Evolutionary conservation across 2,797 vertebrate genomes (phyloP).

Genomic region (Chloroceryle inda): DNA sequence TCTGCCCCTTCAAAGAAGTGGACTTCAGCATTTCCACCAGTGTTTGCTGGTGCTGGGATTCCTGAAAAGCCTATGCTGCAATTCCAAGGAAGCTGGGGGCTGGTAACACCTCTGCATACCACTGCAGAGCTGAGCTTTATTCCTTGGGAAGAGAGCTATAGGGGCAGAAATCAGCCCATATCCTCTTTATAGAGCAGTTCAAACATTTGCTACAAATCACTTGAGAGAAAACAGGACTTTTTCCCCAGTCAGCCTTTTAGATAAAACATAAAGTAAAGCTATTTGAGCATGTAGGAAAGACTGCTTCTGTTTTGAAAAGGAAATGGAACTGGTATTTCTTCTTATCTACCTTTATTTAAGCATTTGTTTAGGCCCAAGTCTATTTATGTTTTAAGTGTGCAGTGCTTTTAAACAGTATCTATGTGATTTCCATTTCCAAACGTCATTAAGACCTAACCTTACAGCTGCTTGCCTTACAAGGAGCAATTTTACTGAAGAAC

Average conservation of each 20-base stretch:
- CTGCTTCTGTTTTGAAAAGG: background rate
- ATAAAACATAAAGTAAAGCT: background rate
- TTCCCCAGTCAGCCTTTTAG: background rate
- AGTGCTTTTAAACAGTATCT: background rate
- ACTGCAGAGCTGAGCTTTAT: background rate
- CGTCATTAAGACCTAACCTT: background rate
- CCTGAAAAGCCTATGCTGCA: background rate
- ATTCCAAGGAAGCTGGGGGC: background rate
- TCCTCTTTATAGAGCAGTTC: background rate
- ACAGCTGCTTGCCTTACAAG: conserved; percentile 10
- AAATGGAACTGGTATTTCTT: background rate
- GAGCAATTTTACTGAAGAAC: background rate
- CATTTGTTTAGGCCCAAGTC: background rate
- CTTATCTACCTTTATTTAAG: background rate
- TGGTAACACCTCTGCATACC: background rate
- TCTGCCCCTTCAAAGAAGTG: background rate
- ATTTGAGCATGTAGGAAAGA: background rate
- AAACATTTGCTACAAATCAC: background rate
- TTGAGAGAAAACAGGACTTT: background rate
- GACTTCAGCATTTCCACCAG: conserved; percentile 3
- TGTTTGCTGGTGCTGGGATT: background rate
- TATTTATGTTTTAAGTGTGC: background rate
- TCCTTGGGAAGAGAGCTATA: background rate
- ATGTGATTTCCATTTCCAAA: background rate
- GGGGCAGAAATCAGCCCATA: background rate